These are phyloP conservation scores for Bos javanicus DNA, from an alignment of 2,113 vertebrate genomes.

Conservation along the genomic window DNA sequence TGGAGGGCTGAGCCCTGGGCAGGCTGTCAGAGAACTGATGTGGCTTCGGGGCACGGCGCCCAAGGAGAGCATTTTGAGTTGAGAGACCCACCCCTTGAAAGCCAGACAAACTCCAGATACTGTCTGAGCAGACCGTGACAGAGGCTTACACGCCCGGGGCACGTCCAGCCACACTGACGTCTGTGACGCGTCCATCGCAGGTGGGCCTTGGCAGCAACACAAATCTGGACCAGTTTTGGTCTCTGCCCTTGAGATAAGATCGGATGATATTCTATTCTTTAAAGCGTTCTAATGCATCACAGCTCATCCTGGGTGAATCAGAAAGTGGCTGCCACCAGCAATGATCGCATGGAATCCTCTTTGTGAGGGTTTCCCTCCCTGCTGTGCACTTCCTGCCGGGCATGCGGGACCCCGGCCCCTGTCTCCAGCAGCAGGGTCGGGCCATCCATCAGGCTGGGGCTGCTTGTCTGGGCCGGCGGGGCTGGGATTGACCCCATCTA, in stretches of 20 bases:
- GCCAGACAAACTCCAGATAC: background rate
- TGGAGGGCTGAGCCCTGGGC: accelerated
- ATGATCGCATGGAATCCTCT: accelerated
- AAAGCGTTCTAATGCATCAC: background rate
- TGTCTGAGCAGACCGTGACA: accelerated
- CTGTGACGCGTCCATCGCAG: background rate
- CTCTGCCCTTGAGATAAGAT: background rate
- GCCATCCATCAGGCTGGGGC: accelerated
- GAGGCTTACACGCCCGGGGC: accelerated
- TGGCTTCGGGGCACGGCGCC: background rate
- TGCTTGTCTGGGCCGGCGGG: accelerated
- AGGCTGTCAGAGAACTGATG: accelerated
- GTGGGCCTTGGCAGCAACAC: no score
- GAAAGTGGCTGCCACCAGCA: background rate
- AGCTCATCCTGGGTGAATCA: background rate
- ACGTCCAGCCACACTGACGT: accelerated
- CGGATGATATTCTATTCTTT: no score
- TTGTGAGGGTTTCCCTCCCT: accelerated
- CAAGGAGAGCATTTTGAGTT: background rate
- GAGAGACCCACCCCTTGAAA: background rate
- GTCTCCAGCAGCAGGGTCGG: background rate
- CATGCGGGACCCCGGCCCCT: accelerated
- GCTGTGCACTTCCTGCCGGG: accelerated
- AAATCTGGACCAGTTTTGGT: no score
- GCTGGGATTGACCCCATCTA: accelerated